phyloP scores from a whole-genome alignment of 2,113 vertebrate genomes.

The Osmerus mordax region DNA sequence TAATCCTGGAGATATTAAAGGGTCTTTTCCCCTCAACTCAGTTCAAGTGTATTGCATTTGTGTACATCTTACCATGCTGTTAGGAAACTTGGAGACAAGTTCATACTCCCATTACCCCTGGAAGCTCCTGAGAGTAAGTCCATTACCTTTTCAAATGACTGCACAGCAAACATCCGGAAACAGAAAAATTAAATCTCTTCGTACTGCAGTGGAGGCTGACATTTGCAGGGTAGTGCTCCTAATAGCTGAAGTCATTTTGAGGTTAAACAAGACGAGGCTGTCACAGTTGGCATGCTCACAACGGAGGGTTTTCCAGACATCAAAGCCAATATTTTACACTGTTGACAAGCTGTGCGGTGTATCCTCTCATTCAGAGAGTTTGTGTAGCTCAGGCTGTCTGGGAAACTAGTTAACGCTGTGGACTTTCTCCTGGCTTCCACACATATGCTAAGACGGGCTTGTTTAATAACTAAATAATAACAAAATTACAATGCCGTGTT shows the following conservation, averaged over 20 bases:
- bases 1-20: too few species aligned
- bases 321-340: not conserved
- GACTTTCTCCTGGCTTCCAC: too few species aligned
- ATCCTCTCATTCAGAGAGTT: not conserved
- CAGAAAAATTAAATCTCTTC: not conserved
- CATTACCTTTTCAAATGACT: not conserved
- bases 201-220: not conserved
- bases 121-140: not conserved
- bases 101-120: not conserved
- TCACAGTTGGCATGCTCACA: not conserved
- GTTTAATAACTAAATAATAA: too few species aligned
- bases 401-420: too few species aligned
- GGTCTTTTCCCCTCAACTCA: too few species aligned
- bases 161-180: not conserved
- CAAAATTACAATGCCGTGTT: too few species aligned
- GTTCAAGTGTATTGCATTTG: too few species aligned
- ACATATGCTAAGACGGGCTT: too few species aligned
- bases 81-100: not conserved
- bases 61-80: too few species aligned
- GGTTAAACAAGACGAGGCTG: not conserved
- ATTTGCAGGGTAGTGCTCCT: not conserved
- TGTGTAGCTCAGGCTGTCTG: too few species aligned
- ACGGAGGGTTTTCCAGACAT: not conserved
- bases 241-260: constrained; percentile 12
- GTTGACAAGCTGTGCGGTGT: not conserved